A percentile compares a stretch with the other conserved stretches of the same genome.
phyloP scores from a whole-genome alignment of 2,113 vertebrate species.

The Cettia cetti region DNA sequence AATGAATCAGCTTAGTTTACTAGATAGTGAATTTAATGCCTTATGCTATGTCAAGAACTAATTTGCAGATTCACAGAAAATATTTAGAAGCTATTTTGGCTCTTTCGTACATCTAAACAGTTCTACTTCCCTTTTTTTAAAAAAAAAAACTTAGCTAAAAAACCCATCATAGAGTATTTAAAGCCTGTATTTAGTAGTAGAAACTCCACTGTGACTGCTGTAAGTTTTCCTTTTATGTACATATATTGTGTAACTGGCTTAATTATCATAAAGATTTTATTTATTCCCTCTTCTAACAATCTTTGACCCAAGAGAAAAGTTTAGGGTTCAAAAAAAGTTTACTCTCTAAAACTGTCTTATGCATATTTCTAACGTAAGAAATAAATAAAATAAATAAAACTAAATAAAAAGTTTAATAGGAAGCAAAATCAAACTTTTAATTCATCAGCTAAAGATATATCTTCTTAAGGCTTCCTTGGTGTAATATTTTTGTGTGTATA shows the following conservation, averaged over 20 bases:
- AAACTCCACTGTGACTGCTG: not conserved
- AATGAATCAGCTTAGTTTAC: not conserved
- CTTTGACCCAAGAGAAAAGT: not conserved
- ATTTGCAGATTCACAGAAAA: not conserved
- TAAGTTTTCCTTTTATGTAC: not conserved
- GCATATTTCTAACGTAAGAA: not conserved
- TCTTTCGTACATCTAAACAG: not conserved
- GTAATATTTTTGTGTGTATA: not conserved
- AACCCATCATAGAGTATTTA: accelerated
- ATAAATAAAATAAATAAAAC: not conserved
- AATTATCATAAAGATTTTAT: not conserved
- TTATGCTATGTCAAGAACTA: not conserved
- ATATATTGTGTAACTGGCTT: not conserved
- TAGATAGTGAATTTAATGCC: not conserved
- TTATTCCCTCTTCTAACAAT: not conserved
- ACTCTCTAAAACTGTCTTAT: not conserved
- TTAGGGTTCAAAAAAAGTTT: not conserved
- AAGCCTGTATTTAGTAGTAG: not conserved
- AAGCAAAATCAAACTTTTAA: not conserved
- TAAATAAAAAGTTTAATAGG: not conserved
- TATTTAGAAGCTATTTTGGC: not conserved
- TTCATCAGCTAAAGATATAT: not conserved
- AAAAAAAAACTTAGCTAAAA: not conserved
- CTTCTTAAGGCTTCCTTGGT: not conserved
- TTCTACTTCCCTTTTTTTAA: not conserved